A percentile compares a stretch with the other conserved stretches of the same genome.
phyloP scores from a whole-genome alignment of 2,888 invertebrate genomes.

The Drosophila paramelanica region DNA sequence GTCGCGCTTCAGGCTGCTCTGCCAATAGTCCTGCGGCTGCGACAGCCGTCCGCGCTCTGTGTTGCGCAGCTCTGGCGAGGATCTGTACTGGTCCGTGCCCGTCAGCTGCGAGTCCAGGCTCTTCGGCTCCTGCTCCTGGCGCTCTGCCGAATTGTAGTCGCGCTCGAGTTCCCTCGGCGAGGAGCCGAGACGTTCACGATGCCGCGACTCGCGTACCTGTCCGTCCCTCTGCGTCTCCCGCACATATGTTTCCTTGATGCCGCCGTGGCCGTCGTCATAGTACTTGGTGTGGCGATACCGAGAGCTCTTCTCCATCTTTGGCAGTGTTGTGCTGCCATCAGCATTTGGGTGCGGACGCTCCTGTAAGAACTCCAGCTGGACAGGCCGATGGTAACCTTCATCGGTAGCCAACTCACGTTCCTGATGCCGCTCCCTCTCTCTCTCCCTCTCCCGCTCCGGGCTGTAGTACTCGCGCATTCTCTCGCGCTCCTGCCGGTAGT shows the following conservation, averaged over 20 bases:
- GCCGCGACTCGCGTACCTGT: constrained; percentile 84
- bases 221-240: constrained; percentile 85
- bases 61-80: constrained; percentile 87
- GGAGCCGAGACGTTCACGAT: constrained; percentile 84
- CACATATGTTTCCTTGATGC: constrained; percentile 86
- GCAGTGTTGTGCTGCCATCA: constrained; percentile 33
- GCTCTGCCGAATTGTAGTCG: constrained; percentile 57
- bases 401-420: constrained; percentile 39
- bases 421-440: constrained; percentile 28
- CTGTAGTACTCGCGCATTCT: constrained; percentile 42
- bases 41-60: constrained; percentile 63
- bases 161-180: constrained; percentile 36
- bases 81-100: constrained; percentile 86
- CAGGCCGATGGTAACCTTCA: constrained; percentile 65
- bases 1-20: constrained; percentile 87
- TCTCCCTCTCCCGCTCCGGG: constrained; percentile 43
- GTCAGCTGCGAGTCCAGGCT: constrained; percentile 88
- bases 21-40: constrained; percentile 86
- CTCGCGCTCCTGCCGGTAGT: constrained; percentile 71
- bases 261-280: constrained; percentile 86
- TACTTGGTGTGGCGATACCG: constrained; percentile 83
- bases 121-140: constrained; percentile 87
- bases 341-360: constrained; percentile 73
- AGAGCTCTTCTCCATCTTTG: constrained; percentile 79
- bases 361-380: constrained; percentile 80